Base-by-base conservation (phyloP, 1,140 invertebrate genomes). In the Diorhabda elongata region DNA sequence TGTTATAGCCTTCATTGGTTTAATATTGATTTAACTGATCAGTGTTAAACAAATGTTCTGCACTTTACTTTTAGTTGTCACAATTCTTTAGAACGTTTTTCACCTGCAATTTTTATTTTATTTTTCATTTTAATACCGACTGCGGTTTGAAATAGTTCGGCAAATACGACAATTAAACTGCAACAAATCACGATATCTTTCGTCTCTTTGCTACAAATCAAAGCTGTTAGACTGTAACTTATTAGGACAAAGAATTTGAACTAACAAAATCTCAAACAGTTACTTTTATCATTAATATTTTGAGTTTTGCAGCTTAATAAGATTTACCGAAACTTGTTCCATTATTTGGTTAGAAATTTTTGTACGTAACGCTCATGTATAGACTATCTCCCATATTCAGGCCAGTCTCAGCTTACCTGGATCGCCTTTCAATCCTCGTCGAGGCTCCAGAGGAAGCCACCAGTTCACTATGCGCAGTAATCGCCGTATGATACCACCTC, bases 361-460 rank as follows among this genome's bases (percentile, higher is more conserved):
- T 62, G 61, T 66, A 75, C 67, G 67, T 72, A 68, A 74, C 72
- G 74, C 71, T 73, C 76, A 79, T 79, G 74, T 76, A 76, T 75
- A 78, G 77, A 76, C 77, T 71, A 76, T 80, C 70, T 80, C 77
- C 78, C 78, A 71, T 81, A 74, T 78, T 80, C 91, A 98, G 95
- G 92, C 94, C 76, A 97, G 95, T 84, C 87, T 97, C 77, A 98
- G 95, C 84, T 89, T 98, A 78, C 97, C 97, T 73, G 96, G 96
- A 74, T 98, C 96, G 74, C 97, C 97, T 71, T 98, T 96, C 88
- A 94, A 94, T 83, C 84, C 93, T 65, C 89, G 95, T 60, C 87
- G 95, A 74, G 91, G 92, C 71, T 96, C 94, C 74, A 87, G 93
- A 73, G 93, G 92, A 74, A 95, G 92, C 78, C 95, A 96, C 82